These are phyloP conservation scores for Catocala sponsa DNA, from an alignment of 2,888 invertebrate species.

Conservation along the genomic window DNA sequence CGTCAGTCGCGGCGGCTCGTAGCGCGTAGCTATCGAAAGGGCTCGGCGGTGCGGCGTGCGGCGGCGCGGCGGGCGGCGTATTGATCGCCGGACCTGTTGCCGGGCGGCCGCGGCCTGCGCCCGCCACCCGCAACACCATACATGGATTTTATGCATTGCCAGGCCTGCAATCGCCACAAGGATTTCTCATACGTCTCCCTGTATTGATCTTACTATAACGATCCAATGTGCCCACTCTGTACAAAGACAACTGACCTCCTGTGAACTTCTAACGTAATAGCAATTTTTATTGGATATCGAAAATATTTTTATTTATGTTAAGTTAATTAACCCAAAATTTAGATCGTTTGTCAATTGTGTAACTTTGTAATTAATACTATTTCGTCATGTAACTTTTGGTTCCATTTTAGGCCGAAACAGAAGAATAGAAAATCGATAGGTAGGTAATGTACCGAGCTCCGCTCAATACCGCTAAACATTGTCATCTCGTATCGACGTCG, in stretches of 20 bases:
- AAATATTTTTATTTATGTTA: no score
- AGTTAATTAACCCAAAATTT: no score
- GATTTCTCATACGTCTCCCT: slow-evolving; percentile 23
- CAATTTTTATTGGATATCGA: no score
- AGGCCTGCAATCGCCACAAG: slow-evolving; percentile 54
- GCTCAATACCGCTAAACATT: slow-evolving; percentile 25
- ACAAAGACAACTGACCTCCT: background rate
- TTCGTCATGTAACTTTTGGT: no score
- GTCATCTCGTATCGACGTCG: slow-evolving; percentile 36
- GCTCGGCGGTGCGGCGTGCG: slow-evolving; percentile 72
- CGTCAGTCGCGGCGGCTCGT: slow-evolving; percentile 36
- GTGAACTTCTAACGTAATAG: no score
- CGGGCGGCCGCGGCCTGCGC: slow-evolving; percentile 70
- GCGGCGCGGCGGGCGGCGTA: slow-evolving; percentile 74
- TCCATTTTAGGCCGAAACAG: background rate
- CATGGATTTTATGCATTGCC: slow-evolving; percentile 64
- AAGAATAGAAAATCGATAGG: slow-evolving; percentile 26
- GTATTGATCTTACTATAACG: background rate
- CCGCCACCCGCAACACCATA: slow-evolving; percentile 53
- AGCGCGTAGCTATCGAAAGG: slow-evolving; percentile 64
- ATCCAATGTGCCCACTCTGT: background rate
- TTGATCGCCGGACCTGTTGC: slow-evolving; percentile 87
- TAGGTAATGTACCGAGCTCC: slow-evolving; percentile 18
- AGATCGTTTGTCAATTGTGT: no score
- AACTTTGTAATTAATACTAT: no score